These are phyloP conservation scores for Noctua comes DNA, from an alignment of 2,888 invertebrate genomes.

Conservation along the genomic window DNA sequence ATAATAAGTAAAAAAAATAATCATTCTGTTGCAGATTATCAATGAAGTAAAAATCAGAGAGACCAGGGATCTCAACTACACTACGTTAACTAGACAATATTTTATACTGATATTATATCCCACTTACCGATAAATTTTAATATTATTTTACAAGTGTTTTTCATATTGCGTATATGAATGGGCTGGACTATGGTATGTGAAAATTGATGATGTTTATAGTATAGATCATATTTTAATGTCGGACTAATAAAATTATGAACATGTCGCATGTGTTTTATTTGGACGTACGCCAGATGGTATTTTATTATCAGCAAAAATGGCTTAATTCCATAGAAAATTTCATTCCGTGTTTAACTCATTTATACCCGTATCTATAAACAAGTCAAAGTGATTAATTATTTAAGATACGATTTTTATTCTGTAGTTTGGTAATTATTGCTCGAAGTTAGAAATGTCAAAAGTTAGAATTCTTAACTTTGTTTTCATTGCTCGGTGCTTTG, in stretches of 20 bases:
- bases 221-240: slow-evolving; percentile 66
- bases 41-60: background rate
- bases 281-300: background rate
- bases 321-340: no score
- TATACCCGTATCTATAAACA: no score
- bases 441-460: no score
- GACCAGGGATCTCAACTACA: slow-evolving; percentile 22
- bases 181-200: slow-evolving; percentile 51
- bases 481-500: no score
- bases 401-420: no score
- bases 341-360: no score
- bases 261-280: slow-evolving; percentile 34
- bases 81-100: slow-evolving; percentile 30
- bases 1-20: no score
- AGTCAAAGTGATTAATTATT: no score
- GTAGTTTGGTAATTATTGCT: no score
- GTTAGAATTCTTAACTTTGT: no score
- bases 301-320: background rate
- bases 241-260: slow-evolving; percentile 64
- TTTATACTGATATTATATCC: slow-evolving; percentile 59
- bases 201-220: slow-evolving; percentile 71
- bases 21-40: slow-evolving; percentile 11
- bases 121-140: slow-evolving; percentile 63
- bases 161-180: slow-evolving; percentile 81
- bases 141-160: slow-evolving; percentile 66